Evolutionary conservation across 2,797 vertebrate genomes (phyloP).

Genomic region (Melanotaenia parkinsoni): DNA sequence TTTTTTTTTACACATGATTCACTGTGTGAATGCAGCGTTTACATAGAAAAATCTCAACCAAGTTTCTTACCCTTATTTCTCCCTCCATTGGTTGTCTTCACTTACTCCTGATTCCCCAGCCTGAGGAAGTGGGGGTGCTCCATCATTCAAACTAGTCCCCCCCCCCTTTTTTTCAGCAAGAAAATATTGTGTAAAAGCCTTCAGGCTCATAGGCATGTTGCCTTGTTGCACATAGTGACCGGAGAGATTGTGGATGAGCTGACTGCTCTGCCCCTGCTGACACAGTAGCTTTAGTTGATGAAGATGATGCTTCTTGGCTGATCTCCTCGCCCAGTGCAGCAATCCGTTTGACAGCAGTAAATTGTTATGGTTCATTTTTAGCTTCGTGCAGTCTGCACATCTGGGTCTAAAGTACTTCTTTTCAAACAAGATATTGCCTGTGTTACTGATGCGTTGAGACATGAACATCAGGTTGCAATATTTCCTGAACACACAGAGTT

Average conservation of each 20-base stretch:
- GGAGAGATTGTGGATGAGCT: slow-evolving; percentile 28
- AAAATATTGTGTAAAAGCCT: slow-evolving; percentile 44
- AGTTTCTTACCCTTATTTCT: slow-evolving; percentile 17
- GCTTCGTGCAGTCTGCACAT: slow-evolving; percentile 50
- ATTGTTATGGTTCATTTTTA: slow-evolving; percentile 62
- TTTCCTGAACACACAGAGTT: slow-evolving; percentile 33
- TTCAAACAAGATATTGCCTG: slow-evolving; percentile 43
- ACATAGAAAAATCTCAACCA: slow-evolving; percentile 31
- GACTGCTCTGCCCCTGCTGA: slow-evolving; percentile 44
- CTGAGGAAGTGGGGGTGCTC: slow-evolving; percentile 12
- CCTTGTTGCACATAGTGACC: slow-evolving; percentile 43
- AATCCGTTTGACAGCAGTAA: slow-evolving; percentile 45
- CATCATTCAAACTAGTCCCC: slow-evolving; percentile 15
- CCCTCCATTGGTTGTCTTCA: slow-evolving; percentile 36
- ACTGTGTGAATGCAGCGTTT: slow-evolving; percentile 39
- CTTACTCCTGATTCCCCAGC: slow-evolving; percentile 32
- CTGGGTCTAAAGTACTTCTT: slow-evolving; percentile 44
- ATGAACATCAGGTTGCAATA: slow-evolving; percentile 53
- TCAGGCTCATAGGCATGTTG: slow-evolving; percentile 33
- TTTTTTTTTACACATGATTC: slow-evolving; percentile 8
- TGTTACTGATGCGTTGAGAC: slow-evolving; percentile 17
- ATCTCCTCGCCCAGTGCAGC: slow-evolving; percentile 18
- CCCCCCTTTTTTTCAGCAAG: slow-evolving; percentile 34
- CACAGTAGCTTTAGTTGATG: slow-evolving; percentile 39
- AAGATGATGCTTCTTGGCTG: slow-evolving; percentile 44